Conservation (phyloP, 2,113 vertebrate species). For the Callipepla squamata region DNA sequence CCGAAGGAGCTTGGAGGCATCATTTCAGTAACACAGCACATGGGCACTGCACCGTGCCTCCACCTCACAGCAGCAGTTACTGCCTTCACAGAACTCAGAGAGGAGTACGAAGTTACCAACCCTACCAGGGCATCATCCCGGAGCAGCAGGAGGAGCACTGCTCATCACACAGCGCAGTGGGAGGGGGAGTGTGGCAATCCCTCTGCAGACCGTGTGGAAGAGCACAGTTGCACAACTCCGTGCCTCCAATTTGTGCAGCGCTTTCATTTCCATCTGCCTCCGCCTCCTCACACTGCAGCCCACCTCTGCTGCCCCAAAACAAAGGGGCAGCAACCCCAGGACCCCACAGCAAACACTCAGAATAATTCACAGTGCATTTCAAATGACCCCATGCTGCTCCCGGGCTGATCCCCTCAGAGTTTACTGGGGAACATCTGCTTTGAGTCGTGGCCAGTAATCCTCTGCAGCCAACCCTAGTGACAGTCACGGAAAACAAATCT, state of each 20-base stretch:
- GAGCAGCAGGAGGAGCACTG: not conserved
- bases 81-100: not conserved
- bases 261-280: not conserved
- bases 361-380: rapidly evolving
- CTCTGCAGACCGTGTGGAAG: not conserved
- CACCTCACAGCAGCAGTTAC: not conserved
- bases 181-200: not conserved
- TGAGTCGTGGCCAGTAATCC: conserved; percentile 14
- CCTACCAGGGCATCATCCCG: not conserved
- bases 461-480: conserved; percentile 28
- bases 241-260: not conserved
- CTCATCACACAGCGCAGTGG: not conserved
- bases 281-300: not conserved
- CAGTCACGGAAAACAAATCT: conserved; percentile 44
- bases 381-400: rapidly evolving
- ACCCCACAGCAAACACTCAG: not conserved
- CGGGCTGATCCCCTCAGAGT: not conserved
- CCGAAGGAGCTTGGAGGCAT: not conserved
- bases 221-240: not conserved
- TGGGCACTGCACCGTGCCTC: not conserved
- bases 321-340: not conserved
- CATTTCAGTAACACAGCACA: not conserved
- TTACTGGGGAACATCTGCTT: conserved; percentile 56
- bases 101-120: not conserved
- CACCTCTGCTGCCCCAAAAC: not conserved